phyloP scores from a whole-genome alignment of 92 coral and sea anemone genomes.

The Porites cylindrica region DNA sequence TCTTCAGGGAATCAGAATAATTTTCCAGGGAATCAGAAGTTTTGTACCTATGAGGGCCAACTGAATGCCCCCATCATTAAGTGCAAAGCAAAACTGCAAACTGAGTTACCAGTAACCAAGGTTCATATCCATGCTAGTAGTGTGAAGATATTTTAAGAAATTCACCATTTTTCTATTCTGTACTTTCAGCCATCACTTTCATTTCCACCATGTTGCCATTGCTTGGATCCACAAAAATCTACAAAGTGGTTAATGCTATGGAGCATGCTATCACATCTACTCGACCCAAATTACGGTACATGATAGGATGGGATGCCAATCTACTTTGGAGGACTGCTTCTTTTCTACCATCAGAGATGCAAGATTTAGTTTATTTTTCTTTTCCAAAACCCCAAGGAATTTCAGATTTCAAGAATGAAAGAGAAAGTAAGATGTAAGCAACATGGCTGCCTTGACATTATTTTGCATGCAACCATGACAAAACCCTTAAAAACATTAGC shows the following conservation, averaged over 20 bases:
- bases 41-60: too few relatives aligned
- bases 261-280: constrained; percentile 72
- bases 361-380: constrained; percentile 46
- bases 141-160: too few relatives aligned
- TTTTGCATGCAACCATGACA: not conserved
- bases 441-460: not conserved
- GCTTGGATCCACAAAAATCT: constrained; percentile 35
- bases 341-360: constrained; percentile 68
- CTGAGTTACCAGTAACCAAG: not conserved
- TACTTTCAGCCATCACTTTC: not conserved
- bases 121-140: too few relatives aligned
- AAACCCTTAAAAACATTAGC: too few relatives aligned
- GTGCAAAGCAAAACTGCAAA: not conserved
- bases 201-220: not conserved
- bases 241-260: constrained; percentile 80
- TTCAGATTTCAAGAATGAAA: not conserved
- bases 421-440: too few relatives aligned
- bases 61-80: too few relatives aligned
- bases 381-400: constrained; percentile 21
- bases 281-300: constrained; percentile 67
- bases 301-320: constrained; percentile 74
- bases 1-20: too few relatives aligned
- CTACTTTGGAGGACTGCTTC: constrained; percentile 74
- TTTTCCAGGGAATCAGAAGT: too few relatives aligned
- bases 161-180: not conserved